Conservation (phyloP, 2,888 invertebrate genomes). For the Lypha dubia region DNA sequence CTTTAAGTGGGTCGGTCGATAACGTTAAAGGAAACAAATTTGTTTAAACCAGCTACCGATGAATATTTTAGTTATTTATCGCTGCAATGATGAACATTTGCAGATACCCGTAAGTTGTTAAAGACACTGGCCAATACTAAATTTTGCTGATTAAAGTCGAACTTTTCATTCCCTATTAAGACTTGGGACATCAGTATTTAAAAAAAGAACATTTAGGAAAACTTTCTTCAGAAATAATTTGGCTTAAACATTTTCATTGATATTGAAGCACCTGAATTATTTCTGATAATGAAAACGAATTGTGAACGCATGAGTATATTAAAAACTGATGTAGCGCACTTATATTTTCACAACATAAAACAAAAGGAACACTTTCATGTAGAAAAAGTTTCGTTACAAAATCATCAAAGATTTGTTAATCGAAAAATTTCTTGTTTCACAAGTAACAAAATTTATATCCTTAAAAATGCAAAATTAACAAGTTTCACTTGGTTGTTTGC, state of each 20-base stretch:
- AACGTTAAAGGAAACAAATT: constrained; percentile 44
- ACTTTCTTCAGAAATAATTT: too few relatives aligned
- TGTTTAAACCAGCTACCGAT: constrained; percentile 14
- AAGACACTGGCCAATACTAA: constrained; percentile 27
- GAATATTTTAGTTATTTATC: constrained; percentile 16
- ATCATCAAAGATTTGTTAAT: neutral
- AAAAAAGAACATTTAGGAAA: too few relatives aligned
- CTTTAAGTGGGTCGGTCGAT: constrained; percentile 49
- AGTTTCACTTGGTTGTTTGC: constrained; percentile 27
- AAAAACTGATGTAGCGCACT: neutral
- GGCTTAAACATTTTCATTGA: too few relatives aligned
- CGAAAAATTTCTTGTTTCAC: neutral
- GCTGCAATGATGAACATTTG: constrained; percentile 1
- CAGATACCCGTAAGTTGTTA: neutral
- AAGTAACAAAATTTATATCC: constrained; percentile 11
- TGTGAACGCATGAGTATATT: too few relatives aligned
- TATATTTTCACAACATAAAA: neutral
- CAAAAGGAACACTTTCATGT: neutral
- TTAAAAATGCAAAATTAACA: constrained; percentile 45
- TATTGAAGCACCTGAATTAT: too few relatives aligned
- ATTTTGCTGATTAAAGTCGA: neutral
- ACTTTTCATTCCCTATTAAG: neutral
- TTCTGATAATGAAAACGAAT: too few relatives aligned
- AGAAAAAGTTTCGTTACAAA: neutral
- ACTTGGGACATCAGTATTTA: too few relatives aligned